Evolutionary conservation across 1,140 invertebrate genomes (phyloP), one percentile per base, ranked within the genome.

Genomic region (Drosophila sturtevanti): DNA sequence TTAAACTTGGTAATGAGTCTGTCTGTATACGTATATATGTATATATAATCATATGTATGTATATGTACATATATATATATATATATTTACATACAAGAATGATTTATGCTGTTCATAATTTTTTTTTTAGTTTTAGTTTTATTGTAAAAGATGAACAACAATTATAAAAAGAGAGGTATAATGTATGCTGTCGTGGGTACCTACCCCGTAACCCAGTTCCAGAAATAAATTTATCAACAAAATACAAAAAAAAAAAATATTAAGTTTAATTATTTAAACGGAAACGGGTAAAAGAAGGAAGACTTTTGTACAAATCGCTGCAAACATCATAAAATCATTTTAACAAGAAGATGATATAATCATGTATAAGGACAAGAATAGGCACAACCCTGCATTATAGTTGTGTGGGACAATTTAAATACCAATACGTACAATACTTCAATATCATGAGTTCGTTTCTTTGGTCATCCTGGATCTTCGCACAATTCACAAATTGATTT

Each of bases 1-100:
- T 80, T 75, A 80, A 78, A 72, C 59, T 64, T 66, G 74, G 48
- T 76, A 67, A 64, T 48, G 41, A 77, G 54, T 79, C 72, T 65
- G 67, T 67, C 64, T 62, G 35, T 55, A 44, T 35, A 59, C 6
- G 14, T 14, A 63, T 58, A 52, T 55, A 31, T 64, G 62, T 48
- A 27, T 31, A 61, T 34, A 18, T 63, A 24, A 34, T 48, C 27
- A 27, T 31, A 31, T 21, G 11, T 67, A 38, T 60, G 16, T 67
- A 51, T 34, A 18, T 12, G 9, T 54, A 31, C 27, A 27, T 31
- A 31, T 21, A 12, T 67, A 38, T 60, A 21, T 67, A 51, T 34
- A 18, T 12, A 12, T 54, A 31, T 56, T 44, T 44, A 44, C 4
- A 24, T 24, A 24, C 22, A 24, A 14, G 41, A 44, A 44, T 48